These are phyloP conservation scores for Phataginus tricuspis DNA, from an alignment of 2,797 vertebrate genomes.

Conservation along the genomic window DNA sequence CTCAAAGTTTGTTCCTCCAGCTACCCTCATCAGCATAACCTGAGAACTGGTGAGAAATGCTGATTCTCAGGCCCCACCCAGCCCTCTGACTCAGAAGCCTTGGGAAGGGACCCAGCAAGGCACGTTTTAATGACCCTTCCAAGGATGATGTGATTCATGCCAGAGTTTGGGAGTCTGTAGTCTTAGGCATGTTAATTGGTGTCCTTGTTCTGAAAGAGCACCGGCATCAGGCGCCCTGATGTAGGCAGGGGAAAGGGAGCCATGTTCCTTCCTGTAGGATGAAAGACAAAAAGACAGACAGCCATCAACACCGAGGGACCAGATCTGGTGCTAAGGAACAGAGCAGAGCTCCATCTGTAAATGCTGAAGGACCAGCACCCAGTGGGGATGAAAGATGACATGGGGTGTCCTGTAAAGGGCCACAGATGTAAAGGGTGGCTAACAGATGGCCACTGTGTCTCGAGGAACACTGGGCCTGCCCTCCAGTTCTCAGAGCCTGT, in stretches of 20 bases:
- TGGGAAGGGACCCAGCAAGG: neutral
- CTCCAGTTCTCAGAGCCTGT: neutral
- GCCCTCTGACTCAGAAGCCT: neutral
- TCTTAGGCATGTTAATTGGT: rapidly evolving
- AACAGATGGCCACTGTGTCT: neutral
- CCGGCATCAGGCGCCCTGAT: neutral
- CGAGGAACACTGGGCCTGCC: neutral
- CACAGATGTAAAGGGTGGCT: neutral
- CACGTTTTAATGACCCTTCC: neutral
- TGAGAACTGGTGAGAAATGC: neutral
- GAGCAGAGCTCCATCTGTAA: neutral
- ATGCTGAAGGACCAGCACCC: neutral
- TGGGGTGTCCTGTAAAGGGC: neutral
- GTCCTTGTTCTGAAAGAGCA: neutral
- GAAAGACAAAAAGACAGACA: neutral
- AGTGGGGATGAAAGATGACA: neutral
- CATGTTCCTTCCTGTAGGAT: rapidly evolving
- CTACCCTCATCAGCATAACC: no score
- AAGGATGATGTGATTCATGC: neutral
- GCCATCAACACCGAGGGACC: neutral
- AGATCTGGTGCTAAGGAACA: neutral
- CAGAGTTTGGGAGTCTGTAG: neutral
- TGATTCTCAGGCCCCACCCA: rapidly evolving
- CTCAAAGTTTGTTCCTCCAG: neutral
- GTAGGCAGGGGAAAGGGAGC: neutral